Percentiles rank a stretch among this genome's conserved stretches.
These are phyloP conservation scores for Neosilurus hyrtlii DNA, from an alignment of 2,797 vertebrate genomes.

Conservation along the genomic window DNA sequence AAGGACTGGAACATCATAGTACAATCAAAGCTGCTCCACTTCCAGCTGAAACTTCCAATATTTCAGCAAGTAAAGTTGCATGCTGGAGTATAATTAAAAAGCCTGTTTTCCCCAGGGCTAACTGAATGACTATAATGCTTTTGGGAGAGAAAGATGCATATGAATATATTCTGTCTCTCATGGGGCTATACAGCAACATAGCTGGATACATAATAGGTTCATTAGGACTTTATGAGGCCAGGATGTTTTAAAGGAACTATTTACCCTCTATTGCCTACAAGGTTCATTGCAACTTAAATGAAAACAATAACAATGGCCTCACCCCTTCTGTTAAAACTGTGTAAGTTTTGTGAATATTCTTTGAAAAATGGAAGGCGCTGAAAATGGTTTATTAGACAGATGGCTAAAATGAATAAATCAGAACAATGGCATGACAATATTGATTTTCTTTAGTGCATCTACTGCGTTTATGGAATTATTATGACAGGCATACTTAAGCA, in stretches of 20 bases:
- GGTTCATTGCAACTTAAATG: not conserved
- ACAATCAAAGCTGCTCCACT: conserved; percentile 23
- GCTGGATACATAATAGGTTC: not conserved
- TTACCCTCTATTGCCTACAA: not conserved
- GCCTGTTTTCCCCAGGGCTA: not conserved
- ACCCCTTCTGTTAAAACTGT: not conserved
- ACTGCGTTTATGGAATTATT: no score
- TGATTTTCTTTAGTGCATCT: not conserved
- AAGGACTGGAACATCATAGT: conserved; percentile 42
- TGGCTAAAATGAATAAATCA: not conserved
- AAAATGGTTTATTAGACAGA: not conserved
- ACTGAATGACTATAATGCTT: not conserved
- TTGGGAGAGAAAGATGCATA: not conserved
- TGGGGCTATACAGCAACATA: not conserved
- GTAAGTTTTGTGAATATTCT: not conserved
- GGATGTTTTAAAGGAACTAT: not conserved
- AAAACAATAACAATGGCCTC: not conserved
- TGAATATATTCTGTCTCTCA: conserved; percentile 13
- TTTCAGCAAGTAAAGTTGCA: conserved; percentile 30
- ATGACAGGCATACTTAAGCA: no score
- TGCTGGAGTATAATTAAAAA: conserved; percentile 36
- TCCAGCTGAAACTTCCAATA: conserved; percentile 4
- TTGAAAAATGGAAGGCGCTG: not conserved
- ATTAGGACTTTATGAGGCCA: not conserved
- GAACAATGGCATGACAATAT: not conserved